phyloP scores from a whole-genome alignment of 2,113 vertebrate species.

The Chrysochloris asiatica region DNA sequence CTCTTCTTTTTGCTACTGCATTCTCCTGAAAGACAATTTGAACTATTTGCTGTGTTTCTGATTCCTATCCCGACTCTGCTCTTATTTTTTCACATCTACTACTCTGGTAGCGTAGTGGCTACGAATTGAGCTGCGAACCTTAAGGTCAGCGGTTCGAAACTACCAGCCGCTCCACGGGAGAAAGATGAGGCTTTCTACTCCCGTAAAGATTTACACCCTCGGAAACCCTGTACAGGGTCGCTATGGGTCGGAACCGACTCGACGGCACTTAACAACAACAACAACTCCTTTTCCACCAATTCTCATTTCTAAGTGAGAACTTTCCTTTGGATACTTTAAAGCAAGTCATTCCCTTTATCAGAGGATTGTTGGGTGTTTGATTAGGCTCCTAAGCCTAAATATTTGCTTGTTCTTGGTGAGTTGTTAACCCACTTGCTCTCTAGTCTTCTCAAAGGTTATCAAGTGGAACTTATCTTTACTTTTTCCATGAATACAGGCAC shows the following conservation, averaged over 20 bases:
- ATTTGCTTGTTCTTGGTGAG: constrained; percentile 1
- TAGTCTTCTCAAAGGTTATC: neutral
- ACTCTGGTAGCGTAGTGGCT: too few relatives aligned
- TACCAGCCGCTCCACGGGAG: too few relatives aligned
- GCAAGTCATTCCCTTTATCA: neutral
- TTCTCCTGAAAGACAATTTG: constrained; percentile 29
- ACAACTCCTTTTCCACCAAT: too few relatives aligned
- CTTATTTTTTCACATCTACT: too few relatives aligned
- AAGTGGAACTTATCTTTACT: constrained; percentile 6
- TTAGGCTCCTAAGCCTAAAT: neutral
- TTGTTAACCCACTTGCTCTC: neutral
- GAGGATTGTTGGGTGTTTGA: neutral
- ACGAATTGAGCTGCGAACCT: too few relatives aligned
- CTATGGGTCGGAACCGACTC: too few relatives aligned
- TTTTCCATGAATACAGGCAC: neutral
- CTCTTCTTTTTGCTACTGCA: neutral
- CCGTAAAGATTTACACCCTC: too few relatives aligned
- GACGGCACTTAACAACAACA: too few relatives aligned
- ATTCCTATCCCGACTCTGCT: too few relatives aligned
- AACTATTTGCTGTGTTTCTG: constrained; percentile 22
- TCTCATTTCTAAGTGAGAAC: constrained; percentile 34
- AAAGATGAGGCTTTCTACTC: too few relatives aligned
- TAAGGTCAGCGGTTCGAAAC: too few relatives aligned
- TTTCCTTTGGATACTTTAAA: constrained; percentile 32
- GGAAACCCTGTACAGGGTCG: too few relatives aligned